phyloP scores from a whole-genome alignment of 2,113 vertebrate genomes.

The Phyllopteryx taeniolatus region DNA sequence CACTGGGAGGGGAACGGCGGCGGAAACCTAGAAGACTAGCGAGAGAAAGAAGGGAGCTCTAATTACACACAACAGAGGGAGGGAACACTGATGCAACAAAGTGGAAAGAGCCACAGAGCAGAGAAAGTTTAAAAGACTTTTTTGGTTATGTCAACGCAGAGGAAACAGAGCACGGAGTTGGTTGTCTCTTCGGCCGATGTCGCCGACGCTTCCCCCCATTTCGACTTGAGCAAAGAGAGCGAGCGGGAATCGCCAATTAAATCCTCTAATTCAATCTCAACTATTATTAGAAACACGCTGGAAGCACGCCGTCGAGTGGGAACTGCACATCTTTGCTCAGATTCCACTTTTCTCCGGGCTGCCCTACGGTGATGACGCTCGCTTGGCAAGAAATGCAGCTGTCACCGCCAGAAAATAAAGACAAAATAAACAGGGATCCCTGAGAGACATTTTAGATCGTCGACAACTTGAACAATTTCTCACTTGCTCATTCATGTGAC shows the following conservation, averaged over 20 bases:
- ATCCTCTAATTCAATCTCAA: constrained; percentile 71
- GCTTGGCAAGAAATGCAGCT: constrained; percentile 32
- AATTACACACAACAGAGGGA: constrained; percentile 46
- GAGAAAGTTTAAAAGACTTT: background rate
- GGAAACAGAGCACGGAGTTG: constrained; percentile 13
- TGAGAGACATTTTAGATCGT: background rate
- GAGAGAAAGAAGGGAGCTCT: constrained; percentile 12
- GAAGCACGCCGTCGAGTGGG: constrained; percentile 35
- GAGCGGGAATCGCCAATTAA: constrained; percentile 61
- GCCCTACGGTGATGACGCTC: constrained; percentile 31
- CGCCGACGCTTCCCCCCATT: constrained; percentile 38
- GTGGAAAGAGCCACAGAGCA: constrained; percentile 62
- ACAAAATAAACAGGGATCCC: background rate
- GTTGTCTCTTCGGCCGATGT: constrained; percentile 27
- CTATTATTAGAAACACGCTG: constrained; percentile 71
- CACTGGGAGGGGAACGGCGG: constrained; percentile 55
- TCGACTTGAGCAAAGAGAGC: constrained; percentile 33
- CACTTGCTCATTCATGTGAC: no score
- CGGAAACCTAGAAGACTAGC: constrained; percentile 17
- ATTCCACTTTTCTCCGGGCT: constrained; percentile 49
- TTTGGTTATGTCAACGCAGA: constrained; percentile 16
- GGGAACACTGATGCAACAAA: constrained; percentile 65
- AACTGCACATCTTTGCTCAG: constrained; percentile 45
- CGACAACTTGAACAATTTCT: background rate
- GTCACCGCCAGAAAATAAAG: constrained; percentile 20